Base-by-base conservation (phyloP, 2,888 invertebrate species). In the Cremastinae sp. region DNA sequence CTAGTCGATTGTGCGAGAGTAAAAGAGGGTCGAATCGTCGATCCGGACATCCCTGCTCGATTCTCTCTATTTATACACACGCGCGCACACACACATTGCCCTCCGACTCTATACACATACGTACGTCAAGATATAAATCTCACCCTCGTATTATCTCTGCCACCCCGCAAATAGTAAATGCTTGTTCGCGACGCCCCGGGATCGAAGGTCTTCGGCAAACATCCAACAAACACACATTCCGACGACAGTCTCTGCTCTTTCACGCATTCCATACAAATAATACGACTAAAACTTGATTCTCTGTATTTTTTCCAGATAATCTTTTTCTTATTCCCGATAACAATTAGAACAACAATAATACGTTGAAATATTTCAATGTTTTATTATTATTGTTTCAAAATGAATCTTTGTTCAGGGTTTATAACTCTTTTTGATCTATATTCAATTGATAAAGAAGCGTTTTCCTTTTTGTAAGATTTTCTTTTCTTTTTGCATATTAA, bases 81-180 rank as follows among this genome's bases (percentile, higher is more conserved):
- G 77, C 81, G 79, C 65, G 62, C 51, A 20, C 61, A 36, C 38
- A 49, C 41, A 38, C 47, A 43, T 64, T 65, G 22, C 34, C 80
- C 75, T 20, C 9, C 20, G 28, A 16, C 10, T 36, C 9, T 41
- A 22, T 28, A 47, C 8, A 9, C 59, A 22, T 54, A 56, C 64
- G 56, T 20, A 56, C 28, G n/a, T 36, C 64, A 18, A 65, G 34
- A 66, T 81, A 86, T 86, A 86, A 86, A 86, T 86, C 85, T 84
- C 85, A 81, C 82, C 82, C 81, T 79, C 79, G 80, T 84, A 86
- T 85, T 86, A 85, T 86, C 86, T 84, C 76, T 83, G 83, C 82
- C 82, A 85, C 82, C 82, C 84, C 78, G 83, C 80, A 85, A 86
- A 85, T 84, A 85, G 86, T 85, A 83, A 84, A 84, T 85, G 83